Evolutionary conservation across 92 coral and sea anemone genomes (phyloP), one percentile per base, ranked within the genome.

Genomic region (Heteractis magnifica): DNA sequence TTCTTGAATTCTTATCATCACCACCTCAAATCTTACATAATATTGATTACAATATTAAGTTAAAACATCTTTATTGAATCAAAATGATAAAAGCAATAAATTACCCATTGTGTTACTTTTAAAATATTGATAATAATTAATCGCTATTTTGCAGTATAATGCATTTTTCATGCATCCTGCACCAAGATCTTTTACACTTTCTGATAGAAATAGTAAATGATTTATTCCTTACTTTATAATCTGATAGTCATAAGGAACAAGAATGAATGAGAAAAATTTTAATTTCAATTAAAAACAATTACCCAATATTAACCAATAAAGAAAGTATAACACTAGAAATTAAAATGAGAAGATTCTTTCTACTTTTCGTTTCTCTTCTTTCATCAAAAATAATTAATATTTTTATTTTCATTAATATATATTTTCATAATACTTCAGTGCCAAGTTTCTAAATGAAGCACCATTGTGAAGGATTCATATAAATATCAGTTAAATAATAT

Each of bases 31-130:
- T 12, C 49, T 68, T 68, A 68, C 49, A 26, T 68, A 26, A 68
- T 68, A 26, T 68, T 68, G 48, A 68, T 68, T 68, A 20, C 73
- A 68, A 10, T 68, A 68, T n/a, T 15, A 68, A 68, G 73, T 68
- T 68, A 68, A 68, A 68, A 68, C 14, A 68, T 26, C 15, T 68
- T 68, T 68, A 68, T 68, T 68, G 23, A 10, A 4, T 68, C 48
- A 68, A 68, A 68, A 19, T 62, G 20, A 18, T 62, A 53, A 53
- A 8, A 53, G 2, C 23, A 68, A 13, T 68, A 1, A 21, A 68
- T 26, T 23, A 6, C 23, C 4, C 23, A 41, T 7, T 11, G 44
- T 20, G 18, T 26, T 23, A 21, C 23, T 68, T 68, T 10, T 68
- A 20, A 68, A 68, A 9, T 68, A 20, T 8, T 26, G 23, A 13